Conservation (phyloP, 1,140 invertebrate genomes). For the Pseudomyrmex pallidus region DNA sequence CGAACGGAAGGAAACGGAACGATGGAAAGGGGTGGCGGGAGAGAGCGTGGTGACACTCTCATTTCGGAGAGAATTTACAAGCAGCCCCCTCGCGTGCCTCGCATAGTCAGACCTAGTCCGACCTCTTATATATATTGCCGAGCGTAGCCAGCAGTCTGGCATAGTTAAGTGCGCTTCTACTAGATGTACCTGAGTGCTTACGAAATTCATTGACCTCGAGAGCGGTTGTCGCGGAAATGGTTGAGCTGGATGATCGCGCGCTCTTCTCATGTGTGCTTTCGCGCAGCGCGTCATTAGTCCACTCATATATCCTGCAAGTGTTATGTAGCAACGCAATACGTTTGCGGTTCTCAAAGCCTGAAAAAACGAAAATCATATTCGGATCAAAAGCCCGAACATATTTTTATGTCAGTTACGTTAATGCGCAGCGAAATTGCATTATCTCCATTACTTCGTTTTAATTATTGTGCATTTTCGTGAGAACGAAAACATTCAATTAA, state of each 20-base stretch:
- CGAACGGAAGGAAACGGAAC: conserved; percentile 50
- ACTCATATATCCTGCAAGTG: not conserved
- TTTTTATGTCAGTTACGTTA: not conserved
- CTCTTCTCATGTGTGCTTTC: not conserved
- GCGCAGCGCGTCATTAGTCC: conserved; percentile 35
- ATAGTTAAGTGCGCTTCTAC: conserved; percentile 81
- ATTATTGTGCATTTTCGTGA: too few species aligned
- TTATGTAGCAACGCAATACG: not conserved
- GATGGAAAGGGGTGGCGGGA: conserved; percentile 57
- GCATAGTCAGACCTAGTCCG: conserved; percentile 84
- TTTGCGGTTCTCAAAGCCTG: too few species aligned
- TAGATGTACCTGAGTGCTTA: conserved; percentile 74
- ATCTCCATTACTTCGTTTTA: too few species aligned
- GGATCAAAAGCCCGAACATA: not conserved
- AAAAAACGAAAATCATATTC: too few species aligned
- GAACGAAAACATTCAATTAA: not conserved
- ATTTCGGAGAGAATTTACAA: conserved; percentile 85
- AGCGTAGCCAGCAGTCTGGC: conserved; percentile 79
- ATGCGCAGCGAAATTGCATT: too few species aligned
- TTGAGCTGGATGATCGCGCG: conserved; percentile 27
- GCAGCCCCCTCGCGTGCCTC: conserved; percentile 83
- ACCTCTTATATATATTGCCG: conserved; percentile 76
- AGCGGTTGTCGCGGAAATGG: conserved; percentile 42
- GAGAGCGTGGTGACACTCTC: conserved; percentile 83
- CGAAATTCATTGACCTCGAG: conserved; percentile 72